A percentile compares a stretch with the other conserved stretches of the same genome.
Conservation (phyloP, 2,113 vertebrate species). For the Regulus satrapa region DNA sequence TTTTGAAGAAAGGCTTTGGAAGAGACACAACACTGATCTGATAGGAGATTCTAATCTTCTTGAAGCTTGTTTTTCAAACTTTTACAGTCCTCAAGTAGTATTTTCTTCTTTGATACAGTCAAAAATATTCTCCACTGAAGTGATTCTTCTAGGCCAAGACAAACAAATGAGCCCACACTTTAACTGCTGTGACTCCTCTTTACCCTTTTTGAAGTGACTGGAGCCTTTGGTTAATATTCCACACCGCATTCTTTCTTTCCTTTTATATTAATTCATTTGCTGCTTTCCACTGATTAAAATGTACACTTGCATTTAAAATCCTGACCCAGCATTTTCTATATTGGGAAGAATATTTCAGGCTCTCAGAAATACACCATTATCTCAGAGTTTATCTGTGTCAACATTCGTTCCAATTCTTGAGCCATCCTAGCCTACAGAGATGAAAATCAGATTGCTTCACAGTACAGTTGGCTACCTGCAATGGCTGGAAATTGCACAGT, state of each 20-base stretch:
- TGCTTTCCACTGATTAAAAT: not conserved
- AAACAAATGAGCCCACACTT: not conserved
- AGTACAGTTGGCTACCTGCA: not conserved
- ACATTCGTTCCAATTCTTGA: not conserved
- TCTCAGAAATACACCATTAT: not conserved
- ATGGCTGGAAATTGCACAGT: not conserved
- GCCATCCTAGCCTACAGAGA: not conserved
- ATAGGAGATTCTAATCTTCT: not conserved
- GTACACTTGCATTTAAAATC: not conserved
- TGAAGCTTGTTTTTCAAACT: not conserved
- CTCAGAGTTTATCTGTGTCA: not conserved
- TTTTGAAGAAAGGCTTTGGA: not conserved
- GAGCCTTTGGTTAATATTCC: not conserved
- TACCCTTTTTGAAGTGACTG: not conserved
- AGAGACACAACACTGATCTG: not conserved
- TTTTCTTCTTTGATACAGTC: not conserved
- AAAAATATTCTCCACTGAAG: not conserved
- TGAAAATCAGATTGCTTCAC: not conserved
- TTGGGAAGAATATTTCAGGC: not conserved
- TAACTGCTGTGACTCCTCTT: not conserved
- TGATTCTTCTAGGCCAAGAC: not conserved
- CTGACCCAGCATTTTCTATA: fast-evolving
- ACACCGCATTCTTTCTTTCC: not conserved
- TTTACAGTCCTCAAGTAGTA: not conserved
- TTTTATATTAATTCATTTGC: not conserved